A percentile compares a stretch with the other conserved stretches of the same genome.
Conservation (phyloP, 2,113 vertebrate species). For the Pelecanus crispus region DNA sequence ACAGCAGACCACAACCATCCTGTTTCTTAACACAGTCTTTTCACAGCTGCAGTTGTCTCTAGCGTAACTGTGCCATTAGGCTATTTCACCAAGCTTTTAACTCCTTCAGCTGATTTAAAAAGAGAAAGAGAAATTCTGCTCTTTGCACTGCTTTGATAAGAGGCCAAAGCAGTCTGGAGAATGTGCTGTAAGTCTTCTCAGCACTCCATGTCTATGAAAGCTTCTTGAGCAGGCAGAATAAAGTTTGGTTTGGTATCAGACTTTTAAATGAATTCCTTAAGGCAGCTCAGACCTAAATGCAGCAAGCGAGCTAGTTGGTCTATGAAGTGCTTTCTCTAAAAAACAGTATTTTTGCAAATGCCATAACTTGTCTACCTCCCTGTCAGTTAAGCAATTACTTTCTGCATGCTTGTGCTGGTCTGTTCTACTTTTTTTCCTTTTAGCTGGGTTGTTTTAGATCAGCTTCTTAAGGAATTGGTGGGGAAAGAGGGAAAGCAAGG, state of each 20-base stretch:
- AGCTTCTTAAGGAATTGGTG: neutral
- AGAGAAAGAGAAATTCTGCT: neutral
- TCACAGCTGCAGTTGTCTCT: slow-evolving; percentile 55
- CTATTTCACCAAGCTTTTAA: slow-evolving; percentile 13
- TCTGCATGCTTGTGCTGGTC: neutral
- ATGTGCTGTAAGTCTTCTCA: neutral
- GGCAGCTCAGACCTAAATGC: neutral
- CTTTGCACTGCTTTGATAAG: neutral
- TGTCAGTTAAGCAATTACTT: neutral
- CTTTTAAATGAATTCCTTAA: neutral
- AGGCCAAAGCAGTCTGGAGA: neutral
- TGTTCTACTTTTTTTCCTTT: neutral
- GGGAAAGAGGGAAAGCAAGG: neutral
- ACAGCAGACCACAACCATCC: slow-evolving; percentile 69
- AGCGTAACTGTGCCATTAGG: neutral
- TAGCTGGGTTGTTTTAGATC: neutral
- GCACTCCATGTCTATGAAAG: neutral
- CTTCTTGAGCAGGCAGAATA: neutral
- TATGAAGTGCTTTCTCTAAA: neutral
- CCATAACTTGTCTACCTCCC: neutral
- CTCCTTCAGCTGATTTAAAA: neutral
- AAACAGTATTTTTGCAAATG: neutral
- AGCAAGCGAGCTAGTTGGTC: neutral
- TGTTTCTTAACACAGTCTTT: slow-evolving; percentile 61
- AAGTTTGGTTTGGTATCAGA: neutral